Percentiles rank a stretch among this genome's conserved stretches.
Evolutionary conservation across 2,797 vertebrate species (phyloP).

Genomic region (Oreortyx pictus): DNA sequence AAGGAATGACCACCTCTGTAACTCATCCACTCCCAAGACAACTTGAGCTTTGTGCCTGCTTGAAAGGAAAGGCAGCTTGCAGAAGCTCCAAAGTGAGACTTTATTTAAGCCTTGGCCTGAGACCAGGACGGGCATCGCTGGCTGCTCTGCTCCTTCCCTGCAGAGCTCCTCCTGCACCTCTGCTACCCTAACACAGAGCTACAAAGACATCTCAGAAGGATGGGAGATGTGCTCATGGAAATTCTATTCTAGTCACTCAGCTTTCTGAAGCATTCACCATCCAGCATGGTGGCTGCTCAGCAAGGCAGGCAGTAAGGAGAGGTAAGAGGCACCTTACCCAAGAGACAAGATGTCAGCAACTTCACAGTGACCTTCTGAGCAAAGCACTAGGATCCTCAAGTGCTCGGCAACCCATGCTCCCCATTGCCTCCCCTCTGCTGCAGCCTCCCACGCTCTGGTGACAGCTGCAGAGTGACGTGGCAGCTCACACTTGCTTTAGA

Average conservation of each 20-base stretch:
- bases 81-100: neutral
- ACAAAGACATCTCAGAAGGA: neutral
- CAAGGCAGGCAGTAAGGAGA: neutral
- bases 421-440: neutral
- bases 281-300: neutral
- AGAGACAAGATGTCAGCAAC: neutral
- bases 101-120: neutral
- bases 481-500: neutral
- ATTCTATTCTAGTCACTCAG: neutral
- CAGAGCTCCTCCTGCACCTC: neutral
- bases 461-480: neutral
- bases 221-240: neutral
- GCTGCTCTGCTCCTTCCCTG: neutral
- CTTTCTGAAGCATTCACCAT: neutral
- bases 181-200: neutral
- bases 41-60: neutral
- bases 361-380: rapidly evolving
- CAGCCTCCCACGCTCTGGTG: neutral
- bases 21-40: constrained; percentile 4
- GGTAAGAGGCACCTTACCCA: neutral
- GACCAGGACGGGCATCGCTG: neutral
- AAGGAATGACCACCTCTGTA: neutral
- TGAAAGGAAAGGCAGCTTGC: neutral
- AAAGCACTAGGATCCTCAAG: neutral
- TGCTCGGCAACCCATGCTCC: neutral